These are phyloP conservation scores for Campoletis sonorensis DNA, from an alignment of 1,140 invertebrate genomes.

Conservation along the genomic window DNA sequence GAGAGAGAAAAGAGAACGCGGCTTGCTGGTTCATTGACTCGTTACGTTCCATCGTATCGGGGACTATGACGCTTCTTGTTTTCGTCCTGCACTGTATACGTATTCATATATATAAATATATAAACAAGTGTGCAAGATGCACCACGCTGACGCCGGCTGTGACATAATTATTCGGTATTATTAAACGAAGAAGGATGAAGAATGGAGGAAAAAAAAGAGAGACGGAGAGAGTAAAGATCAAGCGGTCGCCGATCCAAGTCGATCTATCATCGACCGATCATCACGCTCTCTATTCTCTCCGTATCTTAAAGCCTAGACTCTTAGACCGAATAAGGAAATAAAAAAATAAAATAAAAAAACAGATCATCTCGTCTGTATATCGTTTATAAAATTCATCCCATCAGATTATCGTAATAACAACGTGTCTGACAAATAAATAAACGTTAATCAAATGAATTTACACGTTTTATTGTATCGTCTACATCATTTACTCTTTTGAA, in stretches of 20 bases:
- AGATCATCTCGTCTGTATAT: neutral
- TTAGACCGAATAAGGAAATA: neutral
- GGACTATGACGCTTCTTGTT: slow-evolving; percentile 56
- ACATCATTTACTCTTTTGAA: neutral
- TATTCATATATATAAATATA: neutral
- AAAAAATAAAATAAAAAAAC: no score
- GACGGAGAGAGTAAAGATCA: slow-evolving; percentile 34
- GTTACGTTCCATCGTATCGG: slow-evolving; percentile 48
- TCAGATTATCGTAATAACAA: neutral
- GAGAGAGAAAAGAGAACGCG: slow-evolving; percentile 34
- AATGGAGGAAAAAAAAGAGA: neutral
- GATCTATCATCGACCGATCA: slow-evolving; percentile 26
- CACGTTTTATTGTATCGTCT: neutral
- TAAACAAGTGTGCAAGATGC: neutral
- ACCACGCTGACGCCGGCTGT: slow-evolving; percentile 44
- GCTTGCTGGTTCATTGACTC: slow-evolving; percentile 62
- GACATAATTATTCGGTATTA: slow-evolving; percentile 62
- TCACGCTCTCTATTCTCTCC: slow-evolving; percentile 23
- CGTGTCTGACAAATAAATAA: neutral
- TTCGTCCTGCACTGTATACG: slow-evolving; percentile 45
- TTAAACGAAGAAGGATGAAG: slow-evolving; percentile 14
- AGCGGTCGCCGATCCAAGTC: slow-evolving; percentile 38
- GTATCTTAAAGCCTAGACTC: slow-evolving; percentile 6
- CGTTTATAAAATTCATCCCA: neutral
- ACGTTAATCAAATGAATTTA: neutral